These are phyloP conservation scores for Vandiemenella viatica DNA, from an alignment of 2,888 invertebrate genomes.

Conservation along the genomic window DNA sequence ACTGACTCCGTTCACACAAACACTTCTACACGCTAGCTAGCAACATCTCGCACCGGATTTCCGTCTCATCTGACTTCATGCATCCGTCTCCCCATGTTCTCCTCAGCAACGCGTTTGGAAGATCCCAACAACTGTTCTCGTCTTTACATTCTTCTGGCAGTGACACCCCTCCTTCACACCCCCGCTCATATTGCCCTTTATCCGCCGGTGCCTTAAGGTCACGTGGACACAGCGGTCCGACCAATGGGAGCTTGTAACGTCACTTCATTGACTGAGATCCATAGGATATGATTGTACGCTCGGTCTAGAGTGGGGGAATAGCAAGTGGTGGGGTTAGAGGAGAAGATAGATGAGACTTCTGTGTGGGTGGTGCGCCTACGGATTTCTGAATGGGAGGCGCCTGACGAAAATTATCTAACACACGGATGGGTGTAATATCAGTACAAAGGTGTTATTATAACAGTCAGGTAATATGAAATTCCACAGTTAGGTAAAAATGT, in stretches of 20 bases:
- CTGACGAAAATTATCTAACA: too few species aligned
- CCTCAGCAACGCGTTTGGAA: slow-evolving; percentile 10
- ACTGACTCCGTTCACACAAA: background rate
- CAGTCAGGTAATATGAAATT: too few species aligned
- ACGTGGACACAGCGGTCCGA: slow-evolving; percentile 13
- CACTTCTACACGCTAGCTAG: background rate
- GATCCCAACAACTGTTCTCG: slow-evolving; percentile 10
- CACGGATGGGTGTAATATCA: too few species aligned
- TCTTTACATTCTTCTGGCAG: slow-evolving; percentile 12
- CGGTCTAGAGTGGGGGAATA: background rate
- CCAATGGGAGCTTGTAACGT: slow-evolving; percentile 31
- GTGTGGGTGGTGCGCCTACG: background rate
- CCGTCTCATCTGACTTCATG: too few species aligned
- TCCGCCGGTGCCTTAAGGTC: slow-evolving; percentile 9
- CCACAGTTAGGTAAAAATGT: too few species aligned
- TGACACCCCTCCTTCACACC: background rate
- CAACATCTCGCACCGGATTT: background rate
- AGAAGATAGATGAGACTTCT: background rate
- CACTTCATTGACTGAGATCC: slow-evolving; percentile 35
- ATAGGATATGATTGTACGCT: slow-evolving; percentile 11
- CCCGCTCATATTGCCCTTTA: slow-evolving; percentile 1
- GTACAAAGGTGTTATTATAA: too few species aligned
- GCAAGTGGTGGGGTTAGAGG: too few species aligned
- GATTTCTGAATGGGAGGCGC: too few species aligned
- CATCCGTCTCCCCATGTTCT: background rate